Percentiles rank a stretch among this genome's conserved stretches.
phyloP scores from a whole-genome alignment of 2,797 vertebrate genomes.

The Bufotes viridis region DNA sequence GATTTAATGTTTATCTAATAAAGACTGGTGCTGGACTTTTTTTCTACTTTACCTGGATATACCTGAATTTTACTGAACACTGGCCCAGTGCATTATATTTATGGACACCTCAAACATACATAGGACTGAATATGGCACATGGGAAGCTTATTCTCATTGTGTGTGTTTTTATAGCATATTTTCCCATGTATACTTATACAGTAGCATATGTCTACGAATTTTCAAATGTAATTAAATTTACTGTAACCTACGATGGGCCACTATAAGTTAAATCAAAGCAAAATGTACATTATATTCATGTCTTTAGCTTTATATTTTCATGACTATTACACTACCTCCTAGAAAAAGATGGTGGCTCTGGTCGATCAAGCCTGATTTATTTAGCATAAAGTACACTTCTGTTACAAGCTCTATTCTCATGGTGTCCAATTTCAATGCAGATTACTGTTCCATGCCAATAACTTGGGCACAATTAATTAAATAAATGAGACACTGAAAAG shows the following conservation, averaged over 20 bases:
- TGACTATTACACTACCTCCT: background rate
- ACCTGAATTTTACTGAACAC: too few relatives aligned
- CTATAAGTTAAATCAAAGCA: background rate
- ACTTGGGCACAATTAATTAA: constrained; percentile 8
- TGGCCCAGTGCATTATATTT: too few relatives aligned
- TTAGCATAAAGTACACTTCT: background rate
- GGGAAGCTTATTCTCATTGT: too few relatives aligned
- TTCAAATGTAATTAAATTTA: too few relatives aligned
- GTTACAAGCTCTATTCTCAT: background rate
- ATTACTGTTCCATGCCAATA: constrained; percentile 21
- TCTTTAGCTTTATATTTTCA: background rate
- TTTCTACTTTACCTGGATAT: too few relatives aligned
- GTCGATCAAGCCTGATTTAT: background rate
- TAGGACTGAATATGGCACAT: too few relatives aligned
- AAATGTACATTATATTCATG: background rate
- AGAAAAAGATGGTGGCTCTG: background rate
- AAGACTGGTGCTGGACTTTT: too few relatives aligned
- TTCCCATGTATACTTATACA: too few relatives aligned
- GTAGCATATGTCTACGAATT: too few relatives aligned
- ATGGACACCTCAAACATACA: too few relatives aligned
- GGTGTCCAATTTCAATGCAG: background rate
- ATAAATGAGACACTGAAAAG: constrained; percentile 7
- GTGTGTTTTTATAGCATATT: too few relatives aligned
- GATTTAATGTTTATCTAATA: too few relatives aligned
- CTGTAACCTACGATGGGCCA: background rate